Evolutionary conservation across 2,797 vertebrate genomes (phyloP), one percentile per base, ranked within the genome.

Genomic region (Euthynnus affinis): DNA sequence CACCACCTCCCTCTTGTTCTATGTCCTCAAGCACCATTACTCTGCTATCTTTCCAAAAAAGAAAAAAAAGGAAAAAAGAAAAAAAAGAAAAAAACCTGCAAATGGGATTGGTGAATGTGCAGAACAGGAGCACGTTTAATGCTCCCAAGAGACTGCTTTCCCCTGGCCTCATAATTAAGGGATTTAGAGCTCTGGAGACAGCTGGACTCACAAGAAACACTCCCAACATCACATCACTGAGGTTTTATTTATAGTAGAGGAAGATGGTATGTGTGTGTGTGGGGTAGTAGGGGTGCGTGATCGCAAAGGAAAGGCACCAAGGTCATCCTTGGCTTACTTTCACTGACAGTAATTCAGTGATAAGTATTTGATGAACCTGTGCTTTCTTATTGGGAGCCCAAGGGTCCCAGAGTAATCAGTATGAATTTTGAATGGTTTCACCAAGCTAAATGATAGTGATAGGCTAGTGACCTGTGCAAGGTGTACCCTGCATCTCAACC

Each of bases 131-230:
- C 83, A 78, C 64, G 71, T 88, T 92, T 87, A 89, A 86, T 72
- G 83, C 78, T 91, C 90, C 86, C 79, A 1, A 58, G 82, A 91
- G 92, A 85, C 79, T 32, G 67, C 64, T 85, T 83, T 86, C 75
- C 75, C 78, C 74, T 72, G 84, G 88, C 80, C 86, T 91, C 84
- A 85, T 93, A 91, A 94, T 95, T 89, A 94, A 92, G 78, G 89
- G 89, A 92, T 93, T 92, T 93, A 89, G 87, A 87, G 88, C 86
- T 91, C 87, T 78, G 79, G 83, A 84, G 90, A 91, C 87, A 87
- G 88, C 79, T 87, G 83, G 78, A 88, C 70, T 76, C 80, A 83
- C 66, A 91, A 81, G 84, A 87, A 90, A 84, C 74, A 76, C 83
- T 89, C 81, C 82, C 78, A 83, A 75, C 81, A 82, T 90, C 74